phyloP scores from a whole-genome alignment of 2,797 vertebrate genomes.

The Tenualosa ilisha region DNA sequence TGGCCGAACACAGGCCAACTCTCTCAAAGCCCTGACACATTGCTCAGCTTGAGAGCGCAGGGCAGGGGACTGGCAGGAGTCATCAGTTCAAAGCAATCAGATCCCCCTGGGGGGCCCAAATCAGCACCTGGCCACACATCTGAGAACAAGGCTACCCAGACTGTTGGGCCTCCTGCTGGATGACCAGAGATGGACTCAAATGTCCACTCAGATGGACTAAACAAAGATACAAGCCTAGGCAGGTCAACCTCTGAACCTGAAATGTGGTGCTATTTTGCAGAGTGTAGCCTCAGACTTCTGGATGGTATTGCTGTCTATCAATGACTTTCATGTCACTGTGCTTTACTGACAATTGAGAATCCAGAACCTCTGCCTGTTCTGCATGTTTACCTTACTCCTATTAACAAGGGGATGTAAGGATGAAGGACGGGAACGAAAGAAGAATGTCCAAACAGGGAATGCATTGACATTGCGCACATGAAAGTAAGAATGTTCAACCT shows the following conservation, averaged over 20 bases:
- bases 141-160: background rate
- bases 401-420: background rate
- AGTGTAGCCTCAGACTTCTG: background rate
- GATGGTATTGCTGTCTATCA: background rate
- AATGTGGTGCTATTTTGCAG: background rate
- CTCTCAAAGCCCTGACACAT: background rate
- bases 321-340: background rate
- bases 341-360: background rate
- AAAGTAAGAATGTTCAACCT: too few relatives aligned
- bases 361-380: background rate
- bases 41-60: background rate
- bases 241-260: background rate
- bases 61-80: background rate
- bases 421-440: background rate
- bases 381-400: background rate
- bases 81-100: slow-evolving; percentile 8
- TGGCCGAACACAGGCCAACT: background rate
- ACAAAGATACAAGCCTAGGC: background rate
- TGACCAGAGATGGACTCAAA: background rate
- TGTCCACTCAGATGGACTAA: background rate
- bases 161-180: background rate
- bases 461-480: too few relatives aligned
- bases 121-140: background rate
- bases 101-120: background rate
- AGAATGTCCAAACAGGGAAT: background rate